phyloP scores from a whole-genome alignment of 2,797 vertebrate genomes.

The Trachops cirrhosus region DNA sequence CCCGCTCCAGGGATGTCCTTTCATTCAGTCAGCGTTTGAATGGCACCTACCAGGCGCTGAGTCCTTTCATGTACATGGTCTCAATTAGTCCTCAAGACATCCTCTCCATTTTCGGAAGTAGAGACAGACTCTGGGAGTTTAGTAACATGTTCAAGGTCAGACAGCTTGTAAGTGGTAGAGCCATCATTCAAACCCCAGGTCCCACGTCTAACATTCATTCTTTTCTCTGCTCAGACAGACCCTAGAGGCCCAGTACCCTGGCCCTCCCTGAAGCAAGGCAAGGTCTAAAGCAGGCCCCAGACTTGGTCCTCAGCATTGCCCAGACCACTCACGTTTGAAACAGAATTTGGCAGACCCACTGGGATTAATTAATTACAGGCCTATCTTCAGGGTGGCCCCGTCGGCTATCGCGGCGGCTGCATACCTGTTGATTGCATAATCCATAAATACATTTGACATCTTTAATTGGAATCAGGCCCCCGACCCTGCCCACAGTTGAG shows the following conservation, averaged over 20 bases:
- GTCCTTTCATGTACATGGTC: neutral
- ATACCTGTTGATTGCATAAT: constrained; percentile 76
- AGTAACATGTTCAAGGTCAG: neutral
- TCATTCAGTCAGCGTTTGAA: neutral
- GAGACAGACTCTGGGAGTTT: neutral
- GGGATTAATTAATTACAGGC: constrained; percentile 77
- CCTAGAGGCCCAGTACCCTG: neutral
- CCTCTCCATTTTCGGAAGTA: neutral
- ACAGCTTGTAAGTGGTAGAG: neutral
- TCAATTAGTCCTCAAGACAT: neutral
- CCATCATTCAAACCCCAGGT: neutral
- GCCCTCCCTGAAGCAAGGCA: neutral
- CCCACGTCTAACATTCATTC: neutral
- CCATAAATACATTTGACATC: constrained; percentile 73
- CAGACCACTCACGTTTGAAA: constrained; percentile 44
- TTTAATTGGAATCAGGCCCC: constrained; percentile 75
- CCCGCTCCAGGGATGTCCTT: accelerated
- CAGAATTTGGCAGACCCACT: constrained; percentile 65
- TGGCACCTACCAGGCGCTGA: neutral
- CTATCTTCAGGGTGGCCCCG: constrained; percentile 71
- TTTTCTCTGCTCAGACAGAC: constrained; percentile 25
- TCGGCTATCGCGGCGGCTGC: constrained; percentile 39
- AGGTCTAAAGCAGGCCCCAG: neutral
- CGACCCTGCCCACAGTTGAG: constrained; percentile 63
- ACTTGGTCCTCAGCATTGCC: constrained; percentile 4